phyloP scores from a whole-genome alignment of 2,888 invertebrate genomes.

The Nineta flava region DNA sequence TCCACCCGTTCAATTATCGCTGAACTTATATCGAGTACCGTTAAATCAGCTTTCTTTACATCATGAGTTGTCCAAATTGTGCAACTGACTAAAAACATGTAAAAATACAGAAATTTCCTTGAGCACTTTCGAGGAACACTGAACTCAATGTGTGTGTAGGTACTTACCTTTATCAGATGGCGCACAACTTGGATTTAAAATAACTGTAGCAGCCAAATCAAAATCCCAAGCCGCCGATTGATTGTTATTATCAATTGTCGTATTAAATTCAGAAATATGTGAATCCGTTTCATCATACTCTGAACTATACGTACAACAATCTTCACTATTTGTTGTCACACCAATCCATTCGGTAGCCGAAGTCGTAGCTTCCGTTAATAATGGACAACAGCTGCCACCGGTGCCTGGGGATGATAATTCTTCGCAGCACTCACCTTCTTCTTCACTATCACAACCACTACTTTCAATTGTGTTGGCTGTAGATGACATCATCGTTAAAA shows the following conservation, averaged over 20 bases:
- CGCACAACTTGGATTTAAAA: slow-evolving; percentile 50
- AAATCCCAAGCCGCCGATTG: slow-evolving; percentile 44
- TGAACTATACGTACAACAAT: slow-evolving; percentile 62
- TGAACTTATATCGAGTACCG: slow-evolving; percentile 88
- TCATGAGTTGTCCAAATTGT: slow-evolving; percentile 88
- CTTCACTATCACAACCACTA: slow-evolving; percentile 37
- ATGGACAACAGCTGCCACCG: slow-evolving; percentile 24
- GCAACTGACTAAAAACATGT: slow-evolving; percentile 59
- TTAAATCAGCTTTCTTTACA: slow-evolving; percentile 82
- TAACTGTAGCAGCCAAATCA: slow-evolving; percentile 55
- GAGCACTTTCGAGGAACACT: neutral
- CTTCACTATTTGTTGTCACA: slow-evolving; percentile 76
- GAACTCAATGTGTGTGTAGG: neutral
- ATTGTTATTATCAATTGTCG: slow-evolving; percentile 23
- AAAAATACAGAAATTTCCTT: neutral
- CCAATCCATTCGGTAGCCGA: slow-evolving; percentile 74
- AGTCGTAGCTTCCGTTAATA: slow-evolving; percentile 38
- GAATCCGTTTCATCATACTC: slow-evolving; percentile 34
- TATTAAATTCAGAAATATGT: slow-evolving; percentile 22
- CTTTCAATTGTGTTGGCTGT: slow-evolving; percentile 7
- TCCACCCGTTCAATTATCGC: slow-evolving; percentile 87
- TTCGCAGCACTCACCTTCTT: slow-evolving; percentile 36
- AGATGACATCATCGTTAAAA: neutral
- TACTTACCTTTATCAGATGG: slow-evolving; percentile 57
- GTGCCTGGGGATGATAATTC: slow-evolving; percentile 44